Base-by-base conservation (phyloP, 2,797 vertebrate species). In the Characodon lateralis region DNA sequence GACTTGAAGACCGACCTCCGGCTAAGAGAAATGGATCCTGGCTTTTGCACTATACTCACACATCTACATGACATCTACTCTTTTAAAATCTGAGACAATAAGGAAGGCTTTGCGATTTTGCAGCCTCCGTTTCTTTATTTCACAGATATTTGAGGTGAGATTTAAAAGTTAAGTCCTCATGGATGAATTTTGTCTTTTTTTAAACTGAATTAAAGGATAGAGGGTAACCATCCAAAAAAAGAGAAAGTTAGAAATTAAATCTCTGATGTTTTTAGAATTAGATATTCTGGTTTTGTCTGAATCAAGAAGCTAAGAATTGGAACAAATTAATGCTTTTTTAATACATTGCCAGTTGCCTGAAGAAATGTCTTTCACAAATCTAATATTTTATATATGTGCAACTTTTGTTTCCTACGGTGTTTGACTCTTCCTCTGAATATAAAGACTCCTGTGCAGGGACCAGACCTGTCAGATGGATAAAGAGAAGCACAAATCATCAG, bases 401-500 rank as follows among this genome's bases (percentile, higher is more conserved):
- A 72, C 10, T 61, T 69, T 41, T 7, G 59, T 80, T 77, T 28
- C 72, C 35, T 35, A 69, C 79, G 61, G 50, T 80, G 39, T 73
- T 78, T 53, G 41, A 58, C 46, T 71, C 77, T 76, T 77, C 35
- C 18, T 1, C 68, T 16, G 65, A 73, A 77, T 65, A 16, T 84
- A 48, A 80, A 79, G 71, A 80, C 73, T 82, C 35, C 75, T 74
- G 75, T 69, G 51, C 51, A 82, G 83, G 26, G 86, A 76, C 28
- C 10, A 41, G 84, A 48, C 41, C 53, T 26, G 46, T 82, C 69
- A 71, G 71, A 74, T 14, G 86, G 78, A 85, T 9, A 74, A 61
- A 81, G 55, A 78, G 8, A 69, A 65, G 59, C 39, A 73, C 87
- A 86, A 87, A 89, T 87, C 78, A 56, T 10, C 50, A 28, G 59